These are phyloP conservation scores for Halcyon smyrnensis DNA, from an alignment of 2,797 vertebrate species.

Conservation along the genomic window DNA sequence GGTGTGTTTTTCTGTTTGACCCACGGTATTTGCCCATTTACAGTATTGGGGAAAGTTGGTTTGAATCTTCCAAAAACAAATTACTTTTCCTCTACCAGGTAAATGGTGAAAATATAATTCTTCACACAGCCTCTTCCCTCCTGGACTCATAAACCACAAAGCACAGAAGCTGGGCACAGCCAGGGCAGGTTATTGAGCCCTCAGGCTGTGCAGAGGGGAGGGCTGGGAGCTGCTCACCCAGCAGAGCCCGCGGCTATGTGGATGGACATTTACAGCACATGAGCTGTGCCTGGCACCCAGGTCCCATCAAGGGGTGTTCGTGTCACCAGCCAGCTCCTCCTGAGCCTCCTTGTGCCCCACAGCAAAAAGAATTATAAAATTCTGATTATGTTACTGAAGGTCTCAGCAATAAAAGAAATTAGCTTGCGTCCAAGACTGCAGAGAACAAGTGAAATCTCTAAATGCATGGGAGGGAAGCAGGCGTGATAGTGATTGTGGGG, in stretches of 20 bases:
- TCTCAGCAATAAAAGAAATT: neutral
- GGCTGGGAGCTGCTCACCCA: neutral
- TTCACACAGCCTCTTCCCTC: neutral
- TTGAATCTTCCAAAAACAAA: neutral
- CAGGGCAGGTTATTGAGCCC: neutral
- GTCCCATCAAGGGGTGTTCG: neutral
- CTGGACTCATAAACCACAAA: neutral
- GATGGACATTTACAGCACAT: neutral
- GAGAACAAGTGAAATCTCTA: neutral
- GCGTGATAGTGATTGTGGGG: neutral
- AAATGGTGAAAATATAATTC: neutral
- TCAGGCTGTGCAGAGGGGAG: neutral
- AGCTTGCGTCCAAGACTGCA: neutral
- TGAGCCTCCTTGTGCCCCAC: neutral
- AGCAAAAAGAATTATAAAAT: neutral
- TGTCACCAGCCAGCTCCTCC: neutral
- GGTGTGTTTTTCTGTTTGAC: neutral
- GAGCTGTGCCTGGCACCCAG: neutral
- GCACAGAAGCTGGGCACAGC: neutral
- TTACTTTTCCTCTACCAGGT: neutral
- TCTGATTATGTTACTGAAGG: neutral
- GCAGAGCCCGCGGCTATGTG: accelerated
- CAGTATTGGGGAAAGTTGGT: neutral
- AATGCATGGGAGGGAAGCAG: neutral
- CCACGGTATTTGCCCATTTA: neutral